Evolutionary conservation across 2,888 invertebrate genomes (phyloP).

Genomic region (Harpalus rufipes): DNA sequence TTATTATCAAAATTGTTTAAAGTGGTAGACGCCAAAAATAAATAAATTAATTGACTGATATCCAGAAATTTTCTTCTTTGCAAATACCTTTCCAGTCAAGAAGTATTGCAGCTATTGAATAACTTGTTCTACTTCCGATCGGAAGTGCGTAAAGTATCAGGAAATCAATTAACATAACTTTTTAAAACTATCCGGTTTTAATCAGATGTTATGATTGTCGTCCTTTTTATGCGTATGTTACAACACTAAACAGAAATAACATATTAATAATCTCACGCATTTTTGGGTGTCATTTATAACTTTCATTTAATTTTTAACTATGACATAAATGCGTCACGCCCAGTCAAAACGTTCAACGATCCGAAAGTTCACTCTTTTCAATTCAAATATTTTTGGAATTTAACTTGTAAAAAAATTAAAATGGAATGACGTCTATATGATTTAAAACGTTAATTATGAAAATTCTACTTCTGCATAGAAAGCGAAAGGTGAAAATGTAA

Average conservation of each 20-base stretch:
- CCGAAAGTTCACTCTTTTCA: neutral
- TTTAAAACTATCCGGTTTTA: neutral
- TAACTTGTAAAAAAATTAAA: constrained; percentile 1
- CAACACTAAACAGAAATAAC: neutral
- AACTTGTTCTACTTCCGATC: no score
- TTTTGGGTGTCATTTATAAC: neutral
- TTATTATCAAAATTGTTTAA: no score
- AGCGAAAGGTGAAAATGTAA: constrained; percentile 13
- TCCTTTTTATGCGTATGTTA: neutral
- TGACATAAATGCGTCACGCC: neutral
- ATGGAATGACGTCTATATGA: constrained; percentile 9
- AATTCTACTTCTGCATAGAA: constrained; percentile 4
- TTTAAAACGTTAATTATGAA: constrained; percentile 31
- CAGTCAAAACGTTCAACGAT: constrained; percentile 8
- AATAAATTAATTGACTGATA: no score
- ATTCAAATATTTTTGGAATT: neutral
- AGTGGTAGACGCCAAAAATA: no score
- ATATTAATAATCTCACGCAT: neutral
- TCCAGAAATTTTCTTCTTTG: no score
- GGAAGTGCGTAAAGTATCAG: neutral
- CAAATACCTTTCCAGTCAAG: no score
- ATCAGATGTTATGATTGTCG: neutral
- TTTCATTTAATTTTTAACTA: constrained; percentile 11
- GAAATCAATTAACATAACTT: neutral
- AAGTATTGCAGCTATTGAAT: no score